Base-by-base conservation (phyloP, 2,797 vertebrate genomes). In the Megalops cyprinoides region DNA sequence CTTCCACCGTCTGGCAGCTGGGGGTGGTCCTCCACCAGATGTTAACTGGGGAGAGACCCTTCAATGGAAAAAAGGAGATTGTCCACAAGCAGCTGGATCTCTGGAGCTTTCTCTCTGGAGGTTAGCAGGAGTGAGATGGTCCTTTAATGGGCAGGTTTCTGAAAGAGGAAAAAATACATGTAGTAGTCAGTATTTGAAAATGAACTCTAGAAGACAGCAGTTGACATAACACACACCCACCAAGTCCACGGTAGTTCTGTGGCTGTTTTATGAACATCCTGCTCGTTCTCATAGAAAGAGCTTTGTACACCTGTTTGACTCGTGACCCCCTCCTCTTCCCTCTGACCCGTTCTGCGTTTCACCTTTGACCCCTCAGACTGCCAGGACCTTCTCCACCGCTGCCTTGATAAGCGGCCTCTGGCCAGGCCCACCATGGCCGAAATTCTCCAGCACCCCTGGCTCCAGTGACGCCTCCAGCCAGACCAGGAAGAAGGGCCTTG, bases 131-230 rank as follows among this genome's bases (percentile, higher is more conserved):
- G 31, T 60, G 58, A 28, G 58, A 6, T 25, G 31, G 25, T 23
- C 20, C n/a, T 58, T 25, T 58, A 58, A 6, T n/a, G n/a, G 6
- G 0, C 23, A 25, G 23, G 58, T 58, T 25, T 5, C 55, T n/a
- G 23, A n/a, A n/a, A 58, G n/a, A 58, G 23, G 2, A 18, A 18
- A 18, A 25, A 58, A 58, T n/a, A n/a, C n/a, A n/a, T n/a, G n/a
- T n/a, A n/a, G n/a, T n/a, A n/a, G n/a, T n/a, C n/a, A n/a, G 55
- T 58, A 58, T 58, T 58, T 58, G 55, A 58, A 58, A 58, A 58
- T 58, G 4, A 60, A 60, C 25, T 28, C 31, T 60, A 25, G 58
- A 12, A 9, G 1, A 60, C 25, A n/a, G 9, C 7, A 12, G 25
- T 60, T 25, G 3, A 7, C 25, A n/a, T n/a, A n/a, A n/a, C 58